A percentile compares a stretch with the other conserved stretches of the same genome.
These are phyloP conservation scores for Anagrus nilaparvatae DNA, from an alignment of 1,140 invertebrate species.

Conservation along the genomic window DNA sequence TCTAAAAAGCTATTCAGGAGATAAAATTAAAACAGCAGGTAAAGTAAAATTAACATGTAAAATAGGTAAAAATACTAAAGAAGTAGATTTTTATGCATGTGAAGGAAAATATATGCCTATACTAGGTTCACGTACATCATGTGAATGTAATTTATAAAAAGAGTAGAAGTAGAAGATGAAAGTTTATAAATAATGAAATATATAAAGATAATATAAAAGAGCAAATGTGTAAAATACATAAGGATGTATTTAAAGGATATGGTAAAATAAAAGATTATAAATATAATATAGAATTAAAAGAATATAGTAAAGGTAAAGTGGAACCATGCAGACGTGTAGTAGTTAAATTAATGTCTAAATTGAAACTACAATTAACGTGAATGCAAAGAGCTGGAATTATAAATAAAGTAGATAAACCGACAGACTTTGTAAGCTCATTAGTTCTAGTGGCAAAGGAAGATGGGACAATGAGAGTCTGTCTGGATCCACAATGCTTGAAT, in stretches of 20 bases:
- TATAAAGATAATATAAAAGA: too few relatives aligned
- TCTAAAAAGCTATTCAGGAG: too few relatives aligned
- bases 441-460: constrained; percentile 30
- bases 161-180: constrained; percentile 5
- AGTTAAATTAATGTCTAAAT: too few relatives aligned
- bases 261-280: constrained; percentile 14
- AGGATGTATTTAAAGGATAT: constrained; percentile 12
- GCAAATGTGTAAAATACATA: too few relatives aligned
- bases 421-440: constrained; percentile 32
- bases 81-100: too few relatives aligned
- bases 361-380: constrained; percentile 23
- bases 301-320: too few relatives aligned
- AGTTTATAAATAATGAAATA: constrained; percentile 6
- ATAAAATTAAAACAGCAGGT: too few relatives aligned
- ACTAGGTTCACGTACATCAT: neutral
- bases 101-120: too few relatives aligned
- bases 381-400: constrained; percentile 23
- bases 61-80: too few relatives aligned
- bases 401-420: constrained; percentile 23
- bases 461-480: constrained; percentile 31
- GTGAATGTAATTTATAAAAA: constrained; percentile 7
- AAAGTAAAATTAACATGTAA: too few relatives aligned
- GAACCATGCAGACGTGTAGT: constrained; percentile 24
- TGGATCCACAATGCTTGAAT: constrained; percentile 35
- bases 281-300: too few relatives aligned